Conservation (phyloP, 2,797 vertebrate species). For the Cossypha caffra region DNA sequence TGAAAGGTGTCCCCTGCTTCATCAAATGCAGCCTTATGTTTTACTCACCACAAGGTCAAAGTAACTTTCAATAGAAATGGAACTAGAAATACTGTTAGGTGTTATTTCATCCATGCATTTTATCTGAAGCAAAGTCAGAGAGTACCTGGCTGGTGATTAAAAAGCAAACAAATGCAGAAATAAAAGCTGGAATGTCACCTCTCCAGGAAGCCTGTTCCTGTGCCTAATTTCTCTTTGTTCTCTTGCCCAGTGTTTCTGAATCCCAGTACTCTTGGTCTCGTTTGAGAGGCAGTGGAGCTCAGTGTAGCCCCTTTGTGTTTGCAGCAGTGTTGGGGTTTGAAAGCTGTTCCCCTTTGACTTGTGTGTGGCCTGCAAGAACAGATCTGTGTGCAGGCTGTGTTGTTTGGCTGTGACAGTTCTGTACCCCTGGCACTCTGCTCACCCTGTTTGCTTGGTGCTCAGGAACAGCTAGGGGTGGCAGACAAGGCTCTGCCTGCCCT, state of each 20-base stretch:
- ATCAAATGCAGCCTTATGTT: not conserved
- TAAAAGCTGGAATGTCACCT: not conserved
- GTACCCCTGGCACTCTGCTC: not conserved
- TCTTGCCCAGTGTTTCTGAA: not conserved
- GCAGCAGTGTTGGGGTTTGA: not conserved
- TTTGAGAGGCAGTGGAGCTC: not conserved
- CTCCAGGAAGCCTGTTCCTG: not conserved
- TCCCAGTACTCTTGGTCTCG: not conserved
- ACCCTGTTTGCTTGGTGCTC: not conserved
- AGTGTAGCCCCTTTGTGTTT: not conserved
- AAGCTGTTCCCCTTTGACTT: not conserved
- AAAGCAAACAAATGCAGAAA: not conserved
- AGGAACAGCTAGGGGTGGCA: not conserved
- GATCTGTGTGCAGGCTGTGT: accelerated
- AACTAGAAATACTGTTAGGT: not conserved
- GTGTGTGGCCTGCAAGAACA: not conserved
- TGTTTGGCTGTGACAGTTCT: not conserved
- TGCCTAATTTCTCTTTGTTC: not conserved
- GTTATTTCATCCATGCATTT: not conserved
- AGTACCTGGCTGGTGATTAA: not conserved
- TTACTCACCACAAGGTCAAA: not conserved
- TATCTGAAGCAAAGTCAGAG: not conserved
- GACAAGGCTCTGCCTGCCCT: not conserved
- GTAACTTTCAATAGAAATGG: not conserved
- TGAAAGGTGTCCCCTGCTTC: not conserved